These are phyloP conservation scores for Tinea pellionella DNA, from an alignment of 2,888 invertebrate genomes.

Conservation along the genomic window DNA sequence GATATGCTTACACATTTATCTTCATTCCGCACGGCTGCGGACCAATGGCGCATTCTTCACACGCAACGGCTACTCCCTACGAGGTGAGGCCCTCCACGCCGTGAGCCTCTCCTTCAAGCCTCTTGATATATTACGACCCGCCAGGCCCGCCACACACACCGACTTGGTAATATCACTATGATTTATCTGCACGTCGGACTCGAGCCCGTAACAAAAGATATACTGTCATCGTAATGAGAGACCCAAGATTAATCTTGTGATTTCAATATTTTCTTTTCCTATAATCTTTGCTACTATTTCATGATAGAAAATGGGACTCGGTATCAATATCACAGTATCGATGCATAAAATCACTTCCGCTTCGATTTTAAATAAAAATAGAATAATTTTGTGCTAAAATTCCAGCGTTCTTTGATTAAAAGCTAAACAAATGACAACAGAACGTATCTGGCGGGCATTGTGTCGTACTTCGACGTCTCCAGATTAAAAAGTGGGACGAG, in stretches of 20 bases:
- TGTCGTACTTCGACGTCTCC: constrained; percentile 58
- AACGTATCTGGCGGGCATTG: constrained; percentile 49
- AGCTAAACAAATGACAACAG: constrained; percentile 41
- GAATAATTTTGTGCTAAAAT: constrained; percentile 1
- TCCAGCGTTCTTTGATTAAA: constrained; percentile 38
- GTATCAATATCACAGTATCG: background rate
- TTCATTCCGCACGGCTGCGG: constrained; percentile 25
- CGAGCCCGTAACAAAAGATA: constrained; percentile 38
- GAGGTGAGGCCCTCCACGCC: constrained; percentile 24
- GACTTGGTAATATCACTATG: constrained; percentile 50
- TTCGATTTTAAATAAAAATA: background rate
- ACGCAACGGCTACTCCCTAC: constrained; percentile 20
- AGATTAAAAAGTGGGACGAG: constrained; percentile 61
- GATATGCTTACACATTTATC: constrained; percentile 23
- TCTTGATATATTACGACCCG: constrained; percentile 46
- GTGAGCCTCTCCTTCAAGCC: constrained; percentile 35
- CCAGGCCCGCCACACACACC: no score
- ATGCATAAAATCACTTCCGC: background rate
- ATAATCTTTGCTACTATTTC: constrained; percentile 5
- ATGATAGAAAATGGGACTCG: background rate
- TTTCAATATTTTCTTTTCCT: constrained; percentile 27
- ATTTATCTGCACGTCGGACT: constrained; percentile 42
- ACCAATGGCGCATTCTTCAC: constrained; percentile 23
- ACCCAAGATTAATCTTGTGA: constrained; percentile 39
- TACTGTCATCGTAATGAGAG: constrained; percentile 32